Evolutionary conservation across 2,113 vertebrate genomes (phyloP).

Genomic region (Alouatta palliata): DNA sequence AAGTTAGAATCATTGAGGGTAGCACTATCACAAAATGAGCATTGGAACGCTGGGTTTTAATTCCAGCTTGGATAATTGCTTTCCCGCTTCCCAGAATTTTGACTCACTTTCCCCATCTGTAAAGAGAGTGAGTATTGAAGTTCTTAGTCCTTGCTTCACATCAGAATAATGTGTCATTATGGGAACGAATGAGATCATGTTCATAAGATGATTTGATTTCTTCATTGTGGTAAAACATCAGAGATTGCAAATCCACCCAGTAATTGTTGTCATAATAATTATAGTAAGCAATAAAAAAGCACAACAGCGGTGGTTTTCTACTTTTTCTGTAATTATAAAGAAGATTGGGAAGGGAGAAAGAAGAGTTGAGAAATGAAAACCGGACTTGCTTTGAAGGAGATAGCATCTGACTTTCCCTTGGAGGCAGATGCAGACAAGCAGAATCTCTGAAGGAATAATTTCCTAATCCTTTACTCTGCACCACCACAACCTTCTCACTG

Average conservation of each 20-base stretch:
- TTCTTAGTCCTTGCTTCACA: not conserved
- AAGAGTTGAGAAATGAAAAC: not conserved
- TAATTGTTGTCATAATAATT: conserved; percentile 55
- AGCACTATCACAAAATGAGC: not conserved
- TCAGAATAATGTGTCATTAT: conserved; percentile 14
- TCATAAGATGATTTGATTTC: conserved; percentile 54
- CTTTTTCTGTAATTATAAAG: not conserved
- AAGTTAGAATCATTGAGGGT: not conserved
- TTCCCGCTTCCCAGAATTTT: not conserved
- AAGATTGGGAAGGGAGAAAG: not conserved
- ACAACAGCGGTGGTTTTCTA: conserved; percentile 14
- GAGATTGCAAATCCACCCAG: conserved; percentile 63
- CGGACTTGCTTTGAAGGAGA: not conserved
- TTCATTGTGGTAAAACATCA: conserved; percentile 66
- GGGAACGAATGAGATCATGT: conserved; percentile 39
- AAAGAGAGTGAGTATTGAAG: not conserved
- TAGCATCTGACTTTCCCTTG: conserved; percentile 29
- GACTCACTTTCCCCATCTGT: not conserved
- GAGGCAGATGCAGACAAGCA: not conserved
- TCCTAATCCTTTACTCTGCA: conserved; percentile 29
- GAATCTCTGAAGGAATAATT: not conserved
- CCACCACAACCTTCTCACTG: not conserved
- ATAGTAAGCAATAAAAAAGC: conserved; percentile 45
- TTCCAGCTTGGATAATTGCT: not conserved
- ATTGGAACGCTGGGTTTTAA: not conserved